Evolutionary conservation across 2,113 vertebrate species (phyloP).

Genomic region (Cavia aperea): DNA sequence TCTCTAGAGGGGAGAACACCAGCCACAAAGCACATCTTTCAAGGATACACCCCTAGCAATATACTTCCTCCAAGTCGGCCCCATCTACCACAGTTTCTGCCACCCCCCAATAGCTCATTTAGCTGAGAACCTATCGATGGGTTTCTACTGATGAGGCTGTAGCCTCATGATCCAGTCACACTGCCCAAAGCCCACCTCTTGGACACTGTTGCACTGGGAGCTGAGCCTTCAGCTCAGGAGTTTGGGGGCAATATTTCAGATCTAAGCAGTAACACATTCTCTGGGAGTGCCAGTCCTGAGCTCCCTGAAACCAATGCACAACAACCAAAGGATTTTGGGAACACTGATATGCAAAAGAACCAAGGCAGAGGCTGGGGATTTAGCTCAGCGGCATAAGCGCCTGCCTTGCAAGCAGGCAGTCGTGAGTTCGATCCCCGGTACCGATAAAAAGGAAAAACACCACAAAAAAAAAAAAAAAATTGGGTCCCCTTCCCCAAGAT

Average conservation of each 20-base stretch:
- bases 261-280: not conserved
- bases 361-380: not conserved
- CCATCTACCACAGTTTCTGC: not conserved
- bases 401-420: too few species aligned
- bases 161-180: not conserved
- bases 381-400: too few species aligned
- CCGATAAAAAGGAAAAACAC: too few species aligned
- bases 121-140: not conserved
- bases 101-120: not conserved
- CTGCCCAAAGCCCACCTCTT: not conserved
- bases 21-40: not conserved
- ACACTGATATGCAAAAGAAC: not conserved
- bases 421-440: too few species aligned
- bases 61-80: not conserved
- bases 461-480: too few species aligned
- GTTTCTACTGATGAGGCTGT: not conserved
- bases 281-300: not conserved
- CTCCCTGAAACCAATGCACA: not conserved
- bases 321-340: not conserved
- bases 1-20: not conserved
- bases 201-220: not conserved
- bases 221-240: not conserved
- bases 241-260: not conserved
- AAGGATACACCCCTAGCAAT: not conserved
- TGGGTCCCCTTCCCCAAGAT: not conserved